Evolutionary conservation across 2,113 vertebrate species (phyloP).

Genomic region (Macquaria ambigua): DNA sequence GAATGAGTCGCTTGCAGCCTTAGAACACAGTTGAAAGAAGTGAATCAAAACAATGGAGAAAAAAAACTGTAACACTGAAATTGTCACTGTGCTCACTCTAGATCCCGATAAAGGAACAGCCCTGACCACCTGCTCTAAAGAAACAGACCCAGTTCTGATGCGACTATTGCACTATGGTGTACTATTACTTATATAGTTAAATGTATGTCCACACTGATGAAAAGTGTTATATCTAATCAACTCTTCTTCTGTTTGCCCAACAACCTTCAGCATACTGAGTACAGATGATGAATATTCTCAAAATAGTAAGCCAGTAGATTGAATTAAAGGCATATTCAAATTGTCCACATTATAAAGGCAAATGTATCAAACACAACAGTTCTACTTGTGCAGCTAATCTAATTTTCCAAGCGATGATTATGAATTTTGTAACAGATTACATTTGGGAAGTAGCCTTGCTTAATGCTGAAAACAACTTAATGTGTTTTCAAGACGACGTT

Average conservation of each 20-base stretch:
- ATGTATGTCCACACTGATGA: not conserved
- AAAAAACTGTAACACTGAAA: not conserved
- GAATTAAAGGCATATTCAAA: not conserved
- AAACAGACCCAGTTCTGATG: not conserved
- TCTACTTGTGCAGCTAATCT: not conserved
- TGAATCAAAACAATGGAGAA: not conserved
- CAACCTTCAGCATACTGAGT: not conserved
- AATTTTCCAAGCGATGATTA: constrained; percentile 4
- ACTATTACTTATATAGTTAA: not conserved
- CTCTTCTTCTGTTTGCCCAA: not conserved
- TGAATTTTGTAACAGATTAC: not conserved
- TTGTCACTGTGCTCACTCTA: not conserved
- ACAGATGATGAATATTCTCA: not conserved
- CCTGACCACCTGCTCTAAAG: not conserved
- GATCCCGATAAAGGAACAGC: not conserved
- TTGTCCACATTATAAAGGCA: not conserved
- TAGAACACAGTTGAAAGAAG: not conserved
- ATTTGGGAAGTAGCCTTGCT: constrained; percentile 11
- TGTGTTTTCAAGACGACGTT: not conserved
- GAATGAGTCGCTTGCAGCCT: not conserved
- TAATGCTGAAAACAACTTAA: constrained; percentile 3
- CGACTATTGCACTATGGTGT: not conserved
- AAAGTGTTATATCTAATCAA: not conserved
- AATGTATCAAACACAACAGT: not conserved
- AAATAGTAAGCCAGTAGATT: not conserved